These are phyloP conservation scores for Harpagifer antarcticus DNA, from an alignment of 2,797 vertebrate species.

Conservation along the genomic window DNA sequence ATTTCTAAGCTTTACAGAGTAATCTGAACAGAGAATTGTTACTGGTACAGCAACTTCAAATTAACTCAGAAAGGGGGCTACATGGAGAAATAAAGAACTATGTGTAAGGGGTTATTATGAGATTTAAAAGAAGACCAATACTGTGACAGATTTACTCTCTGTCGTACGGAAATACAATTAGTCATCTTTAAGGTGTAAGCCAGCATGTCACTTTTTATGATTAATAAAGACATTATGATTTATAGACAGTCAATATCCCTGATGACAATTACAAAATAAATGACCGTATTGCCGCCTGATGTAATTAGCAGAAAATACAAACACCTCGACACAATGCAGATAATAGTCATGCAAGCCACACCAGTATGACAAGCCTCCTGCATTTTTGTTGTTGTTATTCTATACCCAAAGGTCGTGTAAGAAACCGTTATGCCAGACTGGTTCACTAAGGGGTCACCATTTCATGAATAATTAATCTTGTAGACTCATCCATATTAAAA, in stretches of 20 bases:
- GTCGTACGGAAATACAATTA: neutral
- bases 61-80: neutral
- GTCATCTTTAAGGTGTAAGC: conserved; percentile 4
- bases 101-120: neutral
- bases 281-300: neutral
- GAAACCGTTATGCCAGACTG: neutral
- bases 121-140: neutral
- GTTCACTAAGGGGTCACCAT: neutral
- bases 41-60: conserved; percentile 4
- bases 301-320: neutral
- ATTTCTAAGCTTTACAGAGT: neutral
- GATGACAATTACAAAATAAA: neutral
- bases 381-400: neutral
- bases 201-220: neutral
- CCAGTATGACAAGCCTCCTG: neutral
- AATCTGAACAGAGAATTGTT: neutral
- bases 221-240: neutral
- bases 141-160: neutral
- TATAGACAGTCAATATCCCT: neutral
- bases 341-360: neutral
- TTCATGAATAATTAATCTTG: neutral
- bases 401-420: neutral
- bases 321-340: neutral
- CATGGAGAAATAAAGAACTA: neutral
- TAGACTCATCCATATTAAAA: neutral